Base-by-base conservation (phyloP, 2,888 invertebrate genomes). In the Chrysolina haemoptera region DNA sequence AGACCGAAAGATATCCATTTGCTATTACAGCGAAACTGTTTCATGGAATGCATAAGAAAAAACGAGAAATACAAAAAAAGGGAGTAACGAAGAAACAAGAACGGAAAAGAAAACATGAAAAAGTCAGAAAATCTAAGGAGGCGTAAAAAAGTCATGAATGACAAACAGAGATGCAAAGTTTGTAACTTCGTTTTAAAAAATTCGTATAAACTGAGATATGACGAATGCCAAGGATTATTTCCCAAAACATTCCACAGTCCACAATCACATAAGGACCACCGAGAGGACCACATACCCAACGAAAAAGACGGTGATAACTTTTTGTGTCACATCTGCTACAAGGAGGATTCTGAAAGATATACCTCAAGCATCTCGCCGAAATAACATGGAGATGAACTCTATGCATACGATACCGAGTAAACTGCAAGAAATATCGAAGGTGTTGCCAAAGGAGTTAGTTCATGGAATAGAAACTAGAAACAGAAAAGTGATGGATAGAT, bases 1-100 rank as follows among this genome's bases (percentile, higher is more conserved):
- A 62, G 27, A 62, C 62, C 9, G 62, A 62, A 22, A 62, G 27
- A 62, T 62, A 22, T 62, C 62, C 62, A 62, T 62, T 62, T 62
- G 62, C 62, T 62, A 62, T 62, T 62, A 62, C 62, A 62, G 62
- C 62, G 22, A 62, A 62, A 43, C 43, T 1, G 2, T 43, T 43
- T 8, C 43, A 43, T 4, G 43, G 6, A 43, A 43, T 43, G 43
- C 43, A 43, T 43, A 8, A 43, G 14, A 43, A 14, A 43, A 43
- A 43, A 43, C 43, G 43, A 43, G 43, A 43, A 43, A 43, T 43
- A 8, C 43, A 43, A 43, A 43, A 14, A 8, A 8, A 43, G 43
- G 43, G 6, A 43, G 43, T 1, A 43, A 43, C 6, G 2, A 43
- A 43, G 8, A 14, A 43, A 43, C 43, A 43, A 14, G 43, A 43